A percentile compares a stretch with the other conserved stretches of the same genome.
Conservation (phyloP, 2,797 vertebrate genomes). For the Orientallactaga sibirica region DNA sequence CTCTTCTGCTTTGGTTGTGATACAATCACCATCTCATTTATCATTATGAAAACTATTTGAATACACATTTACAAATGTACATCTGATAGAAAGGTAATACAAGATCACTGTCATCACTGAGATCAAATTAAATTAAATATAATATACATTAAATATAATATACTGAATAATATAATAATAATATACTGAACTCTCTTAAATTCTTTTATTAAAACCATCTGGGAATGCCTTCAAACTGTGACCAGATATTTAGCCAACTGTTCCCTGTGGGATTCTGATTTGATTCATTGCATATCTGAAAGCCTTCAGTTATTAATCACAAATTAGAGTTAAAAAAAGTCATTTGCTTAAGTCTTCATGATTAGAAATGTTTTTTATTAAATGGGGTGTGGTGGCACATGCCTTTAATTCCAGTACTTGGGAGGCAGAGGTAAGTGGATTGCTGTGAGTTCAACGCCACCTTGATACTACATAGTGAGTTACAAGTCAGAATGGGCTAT, state of each 20-base stretch:
- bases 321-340: constrained; percentile 1
- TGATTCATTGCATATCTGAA: constrained; percentile 58
- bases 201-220: constrained; percentile 63
- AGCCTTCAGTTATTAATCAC: constrained; percentile 65
- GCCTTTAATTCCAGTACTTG: no score
- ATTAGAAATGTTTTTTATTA: neutral
- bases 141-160: no score
- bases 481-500: no score
- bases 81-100: constrained; percentile 3
- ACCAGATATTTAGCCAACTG: constrained; percentile 71
- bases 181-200: constrained; percentile 49
- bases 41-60: neutral
- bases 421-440: no score
- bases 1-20: neutral
- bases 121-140: neutral
- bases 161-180: no score
- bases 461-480: no score
- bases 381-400: no score
- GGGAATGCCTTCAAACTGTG: constrained; percentile 76
- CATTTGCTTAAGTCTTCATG: constrained; percentile 28
- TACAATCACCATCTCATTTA: neutral
- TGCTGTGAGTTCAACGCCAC: no score
- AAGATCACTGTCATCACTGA: neutral
- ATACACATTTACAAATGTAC: neutral
- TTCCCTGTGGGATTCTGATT: constrained; percentile 70